These are phyloP conservation scores for Azemiops feae DNA, from an alignment of 2,113 vertebrate species.

Conservation along the genomic window DNA sequence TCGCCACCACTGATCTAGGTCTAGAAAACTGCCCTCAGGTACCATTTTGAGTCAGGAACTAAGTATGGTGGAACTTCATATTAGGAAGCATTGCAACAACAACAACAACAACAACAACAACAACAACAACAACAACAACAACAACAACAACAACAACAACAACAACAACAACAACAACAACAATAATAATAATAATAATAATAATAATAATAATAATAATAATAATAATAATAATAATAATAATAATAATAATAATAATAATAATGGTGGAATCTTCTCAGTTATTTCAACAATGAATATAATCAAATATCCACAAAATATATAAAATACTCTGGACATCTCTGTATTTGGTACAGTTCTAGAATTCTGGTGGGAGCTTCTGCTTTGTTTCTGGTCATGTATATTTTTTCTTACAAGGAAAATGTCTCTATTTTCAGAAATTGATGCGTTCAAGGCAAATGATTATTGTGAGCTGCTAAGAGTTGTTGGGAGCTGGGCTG, in stretches of 20 bases:
- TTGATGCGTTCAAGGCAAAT: background rate
- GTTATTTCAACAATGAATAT: background rate
- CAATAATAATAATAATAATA: no score
- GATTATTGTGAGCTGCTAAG: background rate
- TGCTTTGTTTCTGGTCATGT: background rate
- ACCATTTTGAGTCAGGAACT: background rate
- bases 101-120: no score
- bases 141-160: no score
- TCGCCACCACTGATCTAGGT: no score
- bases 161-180: no score
- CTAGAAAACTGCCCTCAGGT: background rate
- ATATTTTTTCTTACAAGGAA: background rate
- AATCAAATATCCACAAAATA: background rate
- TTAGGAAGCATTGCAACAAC: background rate
- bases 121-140: no score
- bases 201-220: background rate
- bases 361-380: background rate
- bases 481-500: background rate
- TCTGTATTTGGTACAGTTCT: background rate
- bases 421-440: slow-evolving; percentile 19
- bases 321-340: background rate
- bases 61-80: background rate
- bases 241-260: no score
- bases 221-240: background rate
- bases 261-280: background rate